These are phyloP conservation scores for Etheostoma nigrum DNA, from an alignment of 2,797 vertebrate genomes.

Conservation along the genomic window DNA sequence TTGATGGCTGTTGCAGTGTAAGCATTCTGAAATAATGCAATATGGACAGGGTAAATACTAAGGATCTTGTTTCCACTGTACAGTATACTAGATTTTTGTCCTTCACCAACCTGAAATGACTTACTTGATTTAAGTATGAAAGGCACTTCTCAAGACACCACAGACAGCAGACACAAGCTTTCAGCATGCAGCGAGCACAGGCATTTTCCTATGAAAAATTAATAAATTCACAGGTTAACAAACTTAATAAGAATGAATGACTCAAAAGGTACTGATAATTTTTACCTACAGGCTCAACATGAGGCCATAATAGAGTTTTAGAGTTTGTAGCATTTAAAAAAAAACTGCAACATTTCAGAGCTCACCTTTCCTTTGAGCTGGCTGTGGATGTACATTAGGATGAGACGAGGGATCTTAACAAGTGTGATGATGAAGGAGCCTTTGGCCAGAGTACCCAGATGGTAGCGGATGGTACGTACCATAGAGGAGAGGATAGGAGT, in stretches of 20 bases:
- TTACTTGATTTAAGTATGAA: slow-evolving; percentile 95
- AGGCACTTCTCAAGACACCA: slow-evolving; percentile 99
- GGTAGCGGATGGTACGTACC: slow-evolving; percentile 90
- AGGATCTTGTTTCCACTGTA: neutral
- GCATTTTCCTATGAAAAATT: slow-evolving; percentile 89
- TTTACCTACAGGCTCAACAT: neutral
- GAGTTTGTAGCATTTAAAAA: neutral
- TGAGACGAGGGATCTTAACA: slow-evolving; percentile 96
- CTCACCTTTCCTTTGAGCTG: slow-evolving; percentile 98
- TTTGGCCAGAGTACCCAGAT: slow-evolving; percentile 96
- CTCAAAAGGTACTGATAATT: neutral
- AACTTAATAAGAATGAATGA: neutral
- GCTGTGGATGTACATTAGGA: slow-evolving; percentile 95
- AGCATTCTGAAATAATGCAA: slow-evolving; percentile 88
- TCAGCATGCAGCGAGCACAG: slow-evolving; percentile 95
- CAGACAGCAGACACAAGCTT: slow-evolving; percentile 97
- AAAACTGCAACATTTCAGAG: neutral
- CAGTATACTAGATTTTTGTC: neutral
- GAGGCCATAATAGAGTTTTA: neutral
- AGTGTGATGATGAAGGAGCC: slow-evolving; percentile 98
- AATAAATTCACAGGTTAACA: neutral
- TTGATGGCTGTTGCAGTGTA: slow-evolving; percentile 98
- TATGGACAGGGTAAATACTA: neutral
- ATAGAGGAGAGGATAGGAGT: slow-evolving; percentile 92
- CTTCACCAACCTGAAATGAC: slow-evolving; percentile 5